phyloP scores from a whole-genome alignment of 2,113 vertebrate species.

The Sprattus sprattus region DNA sequence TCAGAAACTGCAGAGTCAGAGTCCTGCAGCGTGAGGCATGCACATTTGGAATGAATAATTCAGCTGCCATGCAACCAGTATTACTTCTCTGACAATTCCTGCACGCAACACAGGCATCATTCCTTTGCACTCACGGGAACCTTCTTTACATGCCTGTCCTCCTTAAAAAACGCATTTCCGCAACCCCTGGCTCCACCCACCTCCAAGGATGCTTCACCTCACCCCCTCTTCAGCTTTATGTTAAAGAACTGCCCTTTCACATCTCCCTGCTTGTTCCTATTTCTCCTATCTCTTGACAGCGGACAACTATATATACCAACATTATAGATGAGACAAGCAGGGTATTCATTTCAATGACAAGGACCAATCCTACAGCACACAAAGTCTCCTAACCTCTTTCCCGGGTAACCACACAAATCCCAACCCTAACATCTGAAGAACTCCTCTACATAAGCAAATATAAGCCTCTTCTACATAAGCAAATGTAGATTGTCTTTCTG shows the following conservation, averaged over 20 bases:
- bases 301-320: neutral
- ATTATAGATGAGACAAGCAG: neutral
- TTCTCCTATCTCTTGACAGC: neutral
- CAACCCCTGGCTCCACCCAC: neutral
- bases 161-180: neutral
- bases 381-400: too few relatives aligned
- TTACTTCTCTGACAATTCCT: neutral
- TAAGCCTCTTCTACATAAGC: too few relatives aligned
- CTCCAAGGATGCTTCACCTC: neutral
- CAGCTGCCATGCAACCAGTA: conserved; percentile 32
- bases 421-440: neutral
- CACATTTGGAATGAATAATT: conserved; percentile 62
- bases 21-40: conserved; percentile 43
- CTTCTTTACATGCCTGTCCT: neutral
- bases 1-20: conserved; percentile 67
- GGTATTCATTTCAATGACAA: neutral
- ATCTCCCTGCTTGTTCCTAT: neutral
- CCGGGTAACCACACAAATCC: neutral
- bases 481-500: neutral
- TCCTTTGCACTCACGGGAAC: neutral
- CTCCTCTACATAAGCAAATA: neutral
- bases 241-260: neutral
- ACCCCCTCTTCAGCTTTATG: neutral
- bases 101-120: neutral
- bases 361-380: too few relatives aligned